Percentiles rank a stretch among this genome's conserved stretches.
Evolutionary conservation across 2,113 vertebrate genomes (phyloP).

Genomic region (Theristicus caerulescens): DNA sequence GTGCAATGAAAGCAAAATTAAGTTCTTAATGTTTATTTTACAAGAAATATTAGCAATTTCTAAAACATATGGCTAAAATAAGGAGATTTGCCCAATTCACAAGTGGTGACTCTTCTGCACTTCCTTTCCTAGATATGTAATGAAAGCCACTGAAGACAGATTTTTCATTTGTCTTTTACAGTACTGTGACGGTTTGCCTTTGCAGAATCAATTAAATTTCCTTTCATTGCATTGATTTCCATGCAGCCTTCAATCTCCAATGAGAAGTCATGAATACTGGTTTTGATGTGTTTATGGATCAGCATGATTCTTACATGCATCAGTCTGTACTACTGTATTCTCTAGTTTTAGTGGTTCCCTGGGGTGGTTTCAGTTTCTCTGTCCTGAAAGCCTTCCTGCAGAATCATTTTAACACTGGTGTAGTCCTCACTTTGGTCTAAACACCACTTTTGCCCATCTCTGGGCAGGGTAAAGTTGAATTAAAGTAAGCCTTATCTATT

Average conservation of each 20-base stretch:
- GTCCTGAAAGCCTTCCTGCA: not conserved
- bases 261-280: not conserved
- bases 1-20: not conserved
- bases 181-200: not conserved
- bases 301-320: fast-evolving
- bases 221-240: not conserved
- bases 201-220: not conserved
- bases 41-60: not conserved
- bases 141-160: not conserved
- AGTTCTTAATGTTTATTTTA: not conserved
- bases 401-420: not conserved
- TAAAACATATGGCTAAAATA: not conserved
- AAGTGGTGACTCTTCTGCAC: not conserved
- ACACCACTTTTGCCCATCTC: not conserved
- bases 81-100: not conserved
- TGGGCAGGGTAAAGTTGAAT: not conserved
- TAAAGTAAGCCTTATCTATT: not conserved
- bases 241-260: not conserved
- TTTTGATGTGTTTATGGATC: not conserved
- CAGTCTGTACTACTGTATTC: not conserved
- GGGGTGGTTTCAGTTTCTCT: not conserved
- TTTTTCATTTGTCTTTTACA: not conserved
- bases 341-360: not conserved
- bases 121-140: not conserved
- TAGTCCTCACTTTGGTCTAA: not conserved